Evolutionary conservation across 2,888 invertebrate genomes (phyloP).

Genomic region (Seira ritae): DNA sequence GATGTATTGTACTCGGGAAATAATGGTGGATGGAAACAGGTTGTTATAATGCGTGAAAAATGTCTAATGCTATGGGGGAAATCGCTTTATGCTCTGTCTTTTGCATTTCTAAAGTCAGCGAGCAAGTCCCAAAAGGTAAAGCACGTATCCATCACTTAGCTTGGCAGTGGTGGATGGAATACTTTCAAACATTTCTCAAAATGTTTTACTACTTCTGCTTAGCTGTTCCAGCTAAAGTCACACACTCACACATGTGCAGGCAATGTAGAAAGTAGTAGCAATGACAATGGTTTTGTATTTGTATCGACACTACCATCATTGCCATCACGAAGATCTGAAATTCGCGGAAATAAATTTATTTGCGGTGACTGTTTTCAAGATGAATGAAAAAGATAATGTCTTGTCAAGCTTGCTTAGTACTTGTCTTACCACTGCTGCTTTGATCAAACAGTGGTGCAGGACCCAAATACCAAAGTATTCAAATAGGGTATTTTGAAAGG

Average conservation of each 20-base stretch:
- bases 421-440: background rate
- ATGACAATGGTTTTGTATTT: no score
- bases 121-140: background rate
- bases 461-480: background rate
- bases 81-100: no score
- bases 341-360: background rate
- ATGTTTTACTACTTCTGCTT: background rate
- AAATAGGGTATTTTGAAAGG: background rate
- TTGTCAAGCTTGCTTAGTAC: background rate
- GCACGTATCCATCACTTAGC: background rate
- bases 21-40: conserved; percentile 42
- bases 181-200: background rate
- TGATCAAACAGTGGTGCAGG: background rate
- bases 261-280: background rate
- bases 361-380: conserved; percentile 11
- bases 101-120: no score
- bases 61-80: background rate
- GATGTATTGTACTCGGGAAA: conserved; percentile 32
- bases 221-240: background rate
- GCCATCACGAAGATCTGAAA: no score
- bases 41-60: conserved; percentile 32
- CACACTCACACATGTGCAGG: background rate
- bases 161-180: no score
- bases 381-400: conserved; percentile 3
- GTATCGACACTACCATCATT: no score